A percentile compares a stretch with the other conserved stretches of the same genome.
phyloP scores from a whole-genome alignment of 2,797 vertebrate species.

The Anguilla pacifica region DNA sequence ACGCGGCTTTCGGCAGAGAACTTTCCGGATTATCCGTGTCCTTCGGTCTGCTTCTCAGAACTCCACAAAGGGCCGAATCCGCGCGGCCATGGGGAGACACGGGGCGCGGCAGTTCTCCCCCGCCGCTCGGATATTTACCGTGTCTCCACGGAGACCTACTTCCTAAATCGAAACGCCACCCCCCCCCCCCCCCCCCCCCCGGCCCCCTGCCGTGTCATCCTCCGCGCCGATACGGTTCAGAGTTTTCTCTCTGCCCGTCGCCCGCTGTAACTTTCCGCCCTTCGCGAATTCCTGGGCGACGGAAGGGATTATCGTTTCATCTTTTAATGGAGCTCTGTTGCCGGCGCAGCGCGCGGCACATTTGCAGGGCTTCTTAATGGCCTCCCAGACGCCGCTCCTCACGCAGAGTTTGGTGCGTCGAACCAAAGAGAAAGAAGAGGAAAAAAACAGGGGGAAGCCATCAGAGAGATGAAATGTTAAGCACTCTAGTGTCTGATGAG shows the following conservation, averaged over 20 bases:
- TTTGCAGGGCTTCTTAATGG: constrained; percentile 18
- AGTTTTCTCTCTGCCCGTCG: not conserved
- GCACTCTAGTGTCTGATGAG: not conserved
- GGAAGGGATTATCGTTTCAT: not conserved
- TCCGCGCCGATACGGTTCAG: not conserved
- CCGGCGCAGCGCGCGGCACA: not conserved
- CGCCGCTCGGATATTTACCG: not conserved
- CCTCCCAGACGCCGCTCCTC: not conserved
- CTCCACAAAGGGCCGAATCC: not conserved
- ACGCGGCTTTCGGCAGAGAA: not conserved
- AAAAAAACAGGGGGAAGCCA: not conserved
- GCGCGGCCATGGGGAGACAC: not conserved
- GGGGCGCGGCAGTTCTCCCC: not conserved
- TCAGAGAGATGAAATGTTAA: not conserved
- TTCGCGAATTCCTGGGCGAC: not conserved
- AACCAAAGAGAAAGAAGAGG: not conserved
- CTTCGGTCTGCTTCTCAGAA: not conserved
- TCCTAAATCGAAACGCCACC: not conserved
- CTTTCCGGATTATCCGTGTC: not conserved
- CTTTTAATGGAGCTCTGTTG: constrained; percentile 18
- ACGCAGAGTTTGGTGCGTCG: not conserved
- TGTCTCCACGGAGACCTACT: not conserved
- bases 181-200: not conserved
- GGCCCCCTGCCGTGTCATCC: not conserved
- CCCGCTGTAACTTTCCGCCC: not conserved